phyloP scores from a whole-genome alignment of 2,888 invertebrate genomes.

The Synergus gifuensis region DNA sequence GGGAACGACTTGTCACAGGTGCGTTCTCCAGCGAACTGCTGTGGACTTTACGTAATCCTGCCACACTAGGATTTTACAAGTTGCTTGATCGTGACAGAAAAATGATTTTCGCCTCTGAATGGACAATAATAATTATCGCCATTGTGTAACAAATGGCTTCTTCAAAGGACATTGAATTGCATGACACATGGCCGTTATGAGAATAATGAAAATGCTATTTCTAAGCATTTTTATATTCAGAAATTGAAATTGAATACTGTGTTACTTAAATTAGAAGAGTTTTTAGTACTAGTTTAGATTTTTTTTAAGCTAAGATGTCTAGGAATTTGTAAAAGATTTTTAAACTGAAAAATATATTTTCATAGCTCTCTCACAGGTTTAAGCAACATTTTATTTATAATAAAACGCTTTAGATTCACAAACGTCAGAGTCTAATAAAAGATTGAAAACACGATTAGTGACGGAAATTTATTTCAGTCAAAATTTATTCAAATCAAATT shows the following conservation, averaged over 20 bases:
- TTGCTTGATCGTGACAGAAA: constrained; percentile 9
- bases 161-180: constrained; percentile 22
- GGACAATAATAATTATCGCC: neutral
- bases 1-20: constrained; percentile 23
- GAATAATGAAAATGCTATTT: constrained; percentile 1
- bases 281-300: too few relatives aligned
- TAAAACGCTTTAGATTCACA: neutral
- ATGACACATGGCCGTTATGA: neutral
- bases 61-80: constrained; percentile 18
- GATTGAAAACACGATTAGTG: constrained; percentile 8
- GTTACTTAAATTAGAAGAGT: neutral
- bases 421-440: constrained; percentile 32
- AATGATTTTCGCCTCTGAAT: constrained; percentile 4
- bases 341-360: neutral
- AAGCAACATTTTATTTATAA: constrained; percentile 8
- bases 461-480: neutral
- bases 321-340: too few relatives aligned
- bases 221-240: neutral
- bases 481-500: neutral
- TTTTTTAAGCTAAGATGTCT: too few relatives aligned
- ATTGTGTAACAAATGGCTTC: neutral
- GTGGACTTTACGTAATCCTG: constrained; percentile 34
- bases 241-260: neutral
- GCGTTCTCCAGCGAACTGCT: constrained; percentile 35
- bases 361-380: neutral